Evolutionary conservation across 2,888 invertebrate species (phyloP).

Genomic region (Capitulum mitella): DNA sequence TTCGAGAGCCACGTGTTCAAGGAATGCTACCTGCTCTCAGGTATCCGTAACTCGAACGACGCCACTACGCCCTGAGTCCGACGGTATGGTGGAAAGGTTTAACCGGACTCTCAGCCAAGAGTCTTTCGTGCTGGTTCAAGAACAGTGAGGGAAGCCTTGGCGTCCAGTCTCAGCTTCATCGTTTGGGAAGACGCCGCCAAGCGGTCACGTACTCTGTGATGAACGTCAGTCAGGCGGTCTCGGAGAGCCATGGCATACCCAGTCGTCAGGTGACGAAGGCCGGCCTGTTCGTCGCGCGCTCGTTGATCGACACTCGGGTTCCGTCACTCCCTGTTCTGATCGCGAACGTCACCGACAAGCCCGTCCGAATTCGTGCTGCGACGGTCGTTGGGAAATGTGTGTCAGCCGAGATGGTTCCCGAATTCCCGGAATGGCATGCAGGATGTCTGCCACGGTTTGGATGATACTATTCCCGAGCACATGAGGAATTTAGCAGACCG

Average conservation of each 20-base stretch:
- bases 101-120: not conserved
- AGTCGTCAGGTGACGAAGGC: too few relatives aligned
- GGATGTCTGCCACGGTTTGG: not conserved
- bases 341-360: not conserved
- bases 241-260: not conserved
- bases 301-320: too few relatives aligned
- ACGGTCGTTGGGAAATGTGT: not conserved
- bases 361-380: not conserved
- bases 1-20: not conserved
- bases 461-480: not conserved
- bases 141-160: not conserved
- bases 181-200: not conserved
- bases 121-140: not conserved
- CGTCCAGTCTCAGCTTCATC: not conserved
- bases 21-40: not conserved
- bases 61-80: not conserved
- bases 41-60: not conserved
- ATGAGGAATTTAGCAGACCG: not conserved
- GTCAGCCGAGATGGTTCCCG: not conserved
- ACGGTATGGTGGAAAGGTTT: not conserved
- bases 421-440: not conserved
- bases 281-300: too few relatives aligned
- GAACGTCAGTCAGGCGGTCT: not conserved
- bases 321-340: not conserved
- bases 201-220: not conserved